Evolutionary conservation across 2,888 invertebrate species (phyloP).

Genomic region (Caprella mutica): DNA sequence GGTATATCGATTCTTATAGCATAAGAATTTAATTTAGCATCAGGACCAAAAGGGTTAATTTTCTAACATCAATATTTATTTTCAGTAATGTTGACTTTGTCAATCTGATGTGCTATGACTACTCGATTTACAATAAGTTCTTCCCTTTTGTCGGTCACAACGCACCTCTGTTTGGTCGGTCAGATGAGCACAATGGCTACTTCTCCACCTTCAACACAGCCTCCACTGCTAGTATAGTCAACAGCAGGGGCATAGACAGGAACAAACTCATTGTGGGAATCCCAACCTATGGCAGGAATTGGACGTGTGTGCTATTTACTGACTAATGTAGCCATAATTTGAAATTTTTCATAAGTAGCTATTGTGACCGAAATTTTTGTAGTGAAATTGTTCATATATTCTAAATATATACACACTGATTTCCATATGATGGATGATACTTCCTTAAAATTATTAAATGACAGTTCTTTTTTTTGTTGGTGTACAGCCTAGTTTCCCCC

Average conservation of each 20-base stretch:
- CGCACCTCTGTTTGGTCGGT: conserved; percentile 58
- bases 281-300: conserved; percentile 77
- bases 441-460: neutral
- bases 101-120: conserved; percentile 87
- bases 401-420: neutral
- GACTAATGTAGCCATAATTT: neutral
- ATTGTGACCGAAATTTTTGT: neutral
- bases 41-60: no score
- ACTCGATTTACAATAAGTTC: conserved; percentile 60
- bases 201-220: conserved; percentile 65
- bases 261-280: conserved; percentile 71
- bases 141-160: conserved; percentile 76
- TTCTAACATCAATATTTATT: no score
- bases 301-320: conserved; percentile 45
- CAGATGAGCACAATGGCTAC: conserved; percentile 52
- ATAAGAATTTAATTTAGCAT: no score
- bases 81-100: conserved; percentile 67
- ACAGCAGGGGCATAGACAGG: conserved; percentile 58
- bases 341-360: neutral
- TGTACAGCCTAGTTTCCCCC: conserved; percentile 13
- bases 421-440: neutral
- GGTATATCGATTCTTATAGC: no score
- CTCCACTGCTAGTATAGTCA: conserved; percentile 67
- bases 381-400: neutral
- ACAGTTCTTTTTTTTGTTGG: neutral